Base-by-base conservation (phyloP, 1,140 invertebrate genomes). In the Macrocentrus cingulum region DNA sequence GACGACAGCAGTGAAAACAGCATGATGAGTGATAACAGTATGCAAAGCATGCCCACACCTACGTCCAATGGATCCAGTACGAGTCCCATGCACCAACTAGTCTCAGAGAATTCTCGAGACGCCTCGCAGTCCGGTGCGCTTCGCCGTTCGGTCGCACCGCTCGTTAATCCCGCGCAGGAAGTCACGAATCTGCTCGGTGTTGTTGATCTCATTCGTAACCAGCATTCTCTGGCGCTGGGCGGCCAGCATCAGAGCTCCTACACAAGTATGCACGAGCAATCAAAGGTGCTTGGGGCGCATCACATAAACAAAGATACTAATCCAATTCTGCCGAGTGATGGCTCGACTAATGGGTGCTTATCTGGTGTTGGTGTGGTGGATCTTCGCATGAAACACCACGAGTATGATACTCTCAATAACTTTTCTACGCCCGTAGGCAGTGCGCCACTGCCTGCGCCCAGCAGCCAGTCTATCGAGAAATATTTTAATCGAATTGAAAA, bases 1-100 rank as follows among this genome's bases (percentile, higher is more conserved):
- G 88, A 90, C 66, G 88, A 90, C 56, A 85, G 82, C 56, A 88
- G 85, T 60, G 85, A 88, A 49, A 82, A 80, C 55, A 84, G 82
- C 41, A 73, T 85, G 20, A 69, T 83, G 16, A 80, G 79, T 55
- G 80, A 83, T 2, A 83, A 77, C 53, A 80, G 76, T 22, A 75
- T 80, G 64, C 75, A 79, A 22, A 69, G 70, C 53, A 68, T 75
- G 52, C 58, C 71, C 23, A 72, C 61, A 7, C 56, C 72, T 2
- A 66, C 66, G 1, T 54, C 60, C 9, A 70, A 66, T 15, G 58
- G 63, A 20, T 19, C 61, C 1, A 66, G 58, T 0, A 48, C 72
- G 3, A 74, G 73, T 59, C 71, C 74, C 0, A 56, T 79, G 20
- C 75, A 78, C 16, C 76, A 77, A 44, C 60, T 79, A 0, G 73